phyloP scores from a whole-genome alignment of 2,797 vertebrate species.

The Paratrypauchen microcephalus region DNA sequence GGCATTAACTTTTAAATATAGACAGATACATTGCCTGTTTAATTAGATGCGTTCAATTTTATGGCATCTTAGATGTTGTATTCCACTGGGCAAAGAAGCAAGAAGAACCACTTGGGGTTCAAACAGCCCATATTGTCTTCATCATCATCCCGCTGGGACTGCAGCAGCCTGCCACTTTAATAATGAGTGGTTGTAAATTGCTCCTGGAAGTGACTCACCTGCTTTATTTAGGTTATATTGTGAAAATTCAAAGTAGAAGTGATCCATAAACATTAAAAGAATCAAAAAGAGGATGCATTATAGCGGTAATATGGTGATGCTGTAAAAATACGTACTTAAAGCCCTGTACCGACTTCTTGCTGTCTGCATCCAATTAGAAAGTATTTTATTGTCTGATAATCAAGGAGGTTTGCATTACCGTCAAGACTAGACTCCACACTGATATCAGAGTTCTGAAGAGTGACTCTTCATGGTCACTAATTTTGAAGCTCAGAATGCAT shows the following conservation, averaged over 20 bases:
- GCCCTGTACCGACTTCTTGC: no score
- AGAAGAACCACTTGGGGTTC: neutral
- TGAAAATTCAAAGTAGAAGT: slow-evolving; percentile 15
- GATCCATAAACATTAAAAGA: slow-evolving; percentile 21
- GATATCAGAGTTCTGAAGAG: no score
- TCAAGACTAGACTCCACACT: no score
- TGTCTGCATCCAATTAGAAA: no score
- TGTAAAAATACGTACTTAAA: no score
- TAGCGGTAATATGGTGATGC: neutral
- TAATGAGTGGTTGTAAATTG: neutral
- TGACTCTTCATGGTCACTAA: no score
- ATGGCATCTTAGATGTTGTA: neutral
- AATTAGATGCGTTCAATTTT: neutral
- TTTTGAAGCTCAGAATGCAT: no score
- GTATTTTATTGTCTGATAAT: no score
- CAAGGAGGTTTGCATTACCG: no score
- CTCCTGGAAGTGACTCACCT: slow-evolving; percentile 5
- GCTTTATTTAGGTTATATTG: slow-evolving; percentile 18
- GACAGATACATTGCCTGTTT: neutral
- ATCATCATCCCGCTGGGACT: neutral
- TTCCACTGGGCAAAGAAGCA: neutral
- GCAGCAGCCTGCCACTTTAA: neutral
- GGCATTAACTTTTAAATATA: neutral
- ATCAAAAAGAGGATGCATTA: neutral
- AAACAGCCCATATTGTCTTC: slow-evolving; percentile 2